Conservation (phyloP, 2,888 invertebrate species). For the Epinotia nisella region DNA sequence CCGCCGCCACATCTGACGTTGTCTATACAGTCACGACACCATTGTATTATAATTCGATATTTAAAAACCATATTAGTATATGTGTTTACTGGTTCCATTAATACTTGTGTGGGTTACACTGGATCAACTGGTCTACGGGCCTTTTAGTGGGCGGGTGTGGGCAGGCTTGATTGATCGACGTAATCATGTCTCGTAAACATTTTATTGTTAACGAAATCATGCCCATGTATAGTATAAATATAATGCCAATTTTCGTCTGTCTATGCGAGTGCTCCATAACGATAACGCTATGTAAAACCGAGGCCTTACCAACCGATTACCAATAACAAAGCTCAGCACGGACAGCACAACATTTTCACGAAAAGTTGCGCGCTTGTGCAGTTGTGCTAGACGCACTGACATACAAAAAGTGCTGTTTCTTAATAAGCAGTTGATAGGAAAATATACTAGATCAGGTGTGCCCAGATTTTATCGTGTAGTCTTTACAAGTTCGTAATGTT, state of each 20-base stretch:
- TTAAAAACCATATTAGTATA: constrained; percentile 23
- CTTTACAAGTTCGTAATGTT: no score
- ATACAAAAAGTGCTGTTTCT: no score
- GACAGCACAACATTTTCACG: no score
- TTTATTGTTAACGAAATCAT: constrained; percentile 13
- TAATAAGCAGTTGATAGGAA: no score
- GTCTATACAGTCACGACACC: background rate
- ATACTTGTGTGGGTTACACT: constrained; percentile 26
- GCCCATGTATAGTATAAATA: constrained; percentile 8
- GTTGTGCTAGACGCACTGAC: no score
- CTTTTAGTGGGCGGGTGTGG: constrained; percentile 35
- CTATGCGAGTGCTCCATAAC: background rate
- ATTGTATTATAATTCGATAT: constrained; percentile 25
- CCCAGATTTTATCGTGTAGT: no score
- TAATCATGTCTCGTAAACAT: constrained; percentile 12
- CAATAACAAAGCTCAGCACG: no score
- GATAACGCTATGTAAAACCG: background rate
- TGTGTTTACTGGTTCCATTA: constrained; percentile 11
- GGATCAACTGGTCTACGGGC: constrained; percentile 28
- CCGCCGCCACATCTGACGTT: background rate
- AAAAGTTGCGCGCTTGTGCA: no score
- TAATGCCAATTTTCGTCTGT: background rate
- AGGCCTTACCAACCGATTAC: no score
- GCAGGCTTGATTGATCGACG: constrained; percentile 37
- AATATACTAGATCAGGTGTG: no score